phyloP scores from a whole-genome alignment of 2,888 invertebrate species.

The Cotesia congregata region DNA sequence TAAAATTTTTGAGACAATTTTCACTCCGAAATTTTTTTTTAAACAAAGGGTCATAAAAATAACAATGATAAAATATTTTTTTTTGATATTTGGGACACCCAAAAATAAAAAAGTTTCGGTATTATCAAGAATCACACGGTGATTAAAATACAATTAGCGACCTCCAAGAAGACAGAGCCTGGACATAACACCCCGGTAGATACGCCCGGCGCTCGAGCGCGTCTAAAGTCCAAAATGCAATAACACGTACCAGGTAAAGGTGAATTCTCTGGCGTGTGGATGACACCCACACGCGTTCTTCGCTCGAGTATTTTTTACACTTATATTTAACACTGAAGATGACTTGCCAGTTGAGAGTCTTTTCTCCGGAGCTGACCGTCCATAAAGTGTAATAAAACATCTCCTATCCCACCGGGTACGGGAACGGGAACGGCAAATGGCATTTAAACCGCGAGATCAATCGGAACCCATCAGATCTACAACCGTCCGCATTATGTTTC shows the following conservation, averaged over 20 bases:
- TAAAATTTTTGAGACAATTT: too few species aligned
- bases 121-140: constrained; percentile 17
- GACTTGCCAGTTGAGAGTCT: constrained; percentile 20
- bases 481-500: not conserved
- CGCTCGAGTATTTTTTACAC: too few species aligned
- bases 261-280: constrained; percentile 24
- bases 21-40: too few species aligned
- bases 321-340: not conserved
- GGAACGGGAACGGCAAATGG: not conserved
- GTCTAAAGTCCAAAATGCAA: constrained; percentile 24
- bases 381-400: not conserved
- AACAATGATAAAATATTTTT: too few species aligned
- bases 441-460: constrained; percentile 4
- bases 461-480: not conserved
- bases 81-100: too few species aligned
- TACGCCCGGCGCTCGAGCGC: constrained; percentile 16
- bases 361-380: not conserved
- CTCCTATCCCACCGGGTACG: not conserved
- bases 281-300: constrained; percentile 28
- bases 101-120: not conserved
- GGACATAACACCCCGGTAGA: not conserved
- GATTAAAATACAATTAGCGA: constrained; percentile 28
- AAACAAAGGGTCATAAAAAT: too few species aligned
- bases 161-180: not conserved
- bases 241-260: not conserved